phyloP scores from a whole-genome alignment of 2,888 invertebrate genomes.

The Sussaba pulchella region DNA sequence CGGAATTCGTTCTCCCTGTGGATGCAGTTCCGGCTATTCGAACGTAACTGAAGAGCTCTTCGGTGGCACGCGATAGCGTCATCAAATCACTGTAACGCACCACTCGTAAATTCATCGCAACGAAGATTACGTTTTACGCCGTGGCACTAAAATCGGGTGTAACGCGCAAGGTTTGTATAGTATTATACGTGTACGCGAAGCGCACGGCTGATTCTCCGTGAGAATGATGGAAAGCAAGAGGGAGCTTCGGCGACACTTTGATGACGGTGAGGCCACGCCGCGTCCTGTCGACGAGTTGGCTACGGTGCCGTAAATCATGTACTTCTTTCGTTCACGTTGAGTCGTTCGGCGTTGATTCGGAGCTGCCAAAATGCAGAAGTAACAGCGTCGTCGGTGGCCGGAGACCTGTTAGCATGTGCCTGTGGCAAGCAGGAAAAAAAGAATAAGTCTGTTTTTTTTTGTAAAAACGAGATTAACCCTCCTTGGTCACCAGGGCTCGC shows the following conservation, averaged over 20 bases:
- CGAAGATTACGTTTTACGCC: slow-evolving; percentile 75
- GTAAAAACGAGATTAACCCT: too few relatives aligned
- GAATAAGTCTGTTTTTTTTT: too few relatives aligned
- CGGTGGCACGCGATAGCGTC: slow-evolving; percentile 69
- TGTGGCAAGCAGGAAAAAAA: too few relatives aligned
- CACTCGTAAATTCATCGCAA: slow-evolving; percentile 75
- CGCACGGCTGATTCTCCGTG: slow-evolving; percentile 6
- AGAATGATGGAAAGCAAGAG: slow-evolving; percentile 35
- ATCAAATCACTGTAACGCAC: slow-evolving; percentile 75
- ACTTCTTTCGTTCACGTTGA: not conserved
- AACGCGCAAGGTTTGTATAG: slow-evolving; percentile 51
- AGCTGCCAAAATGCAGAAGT: slow-evolving; percentile 42
- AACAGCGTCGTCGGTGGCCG: slow-evolving; percentile 38
- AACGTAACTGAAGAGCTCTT: slow-evolving; percentile 64
- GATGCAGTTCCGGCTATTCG: slow-evolving; percentile 58
- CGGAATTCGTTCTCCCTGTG: slow-evolving; percentile 64
- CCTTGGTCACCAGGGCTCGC: too few relatives aligned
- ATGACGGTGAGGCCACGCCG: slow-evolving; percentile 24
- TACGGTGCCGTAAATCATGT: slow-evolving; percentile 37
- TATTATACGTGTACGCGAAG: slow-evolving; percentile 36
- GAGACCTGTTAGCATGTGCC: too few relatives aligned
- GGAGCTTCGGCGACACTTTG: slow-evolving; percentile 10
- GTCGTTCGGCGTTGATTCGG: slow-evolving; percentile 43
- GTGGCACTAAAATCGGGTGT: slow-evolving; percentile 75
- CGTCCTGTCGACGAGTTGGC: slow-evolving; percentile 48